phyloP scores from a whole-genome alignment of 2,113 vertebrate species.

The Astatoreochromis straeleni region DNA sequence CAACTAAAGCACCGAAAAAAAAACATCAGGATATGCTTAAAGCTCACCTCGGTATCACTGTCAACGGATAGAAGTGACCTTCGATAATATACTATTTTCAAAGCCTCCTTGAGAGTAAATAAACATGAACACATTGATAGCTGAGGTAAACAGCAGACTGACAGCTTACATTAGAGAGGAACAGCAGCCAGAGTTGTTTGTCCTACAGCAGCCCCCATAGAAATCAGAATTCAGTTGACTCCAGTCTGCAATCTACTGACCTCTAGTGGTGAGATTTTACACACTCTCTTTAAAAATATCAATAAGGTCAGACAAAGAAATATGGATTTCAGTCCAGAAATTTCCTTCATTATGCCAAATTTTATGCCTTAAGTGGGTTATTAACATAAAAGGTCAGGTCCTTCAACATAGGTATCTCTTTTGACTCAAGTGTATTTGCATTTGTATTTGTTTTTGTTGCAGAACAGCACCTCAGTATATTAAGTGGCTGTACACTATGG shows the following conservation, averaged over 20 bases:
- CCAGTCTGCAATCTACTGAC: not conserved
- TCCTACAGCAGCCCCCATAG: not conserved
- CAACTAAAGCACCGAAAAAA: not conserved
- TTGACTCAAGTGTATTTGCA: not conserved
- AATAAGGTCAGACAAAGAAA: not conserved
- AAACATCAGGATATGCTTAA: rapidly evolving
- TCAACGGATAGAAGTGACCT: not conserved
- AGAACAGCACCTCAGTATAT: not conserved
- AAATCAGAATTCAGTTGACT: not conserved
- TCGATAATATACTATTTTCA: not conserved
- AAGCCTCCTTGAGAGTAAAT: not conserved
- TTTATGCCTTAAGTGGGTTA: not conserved
- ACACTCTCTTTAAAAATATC: not conserved
- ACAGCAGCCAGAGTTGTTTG: not conserved
- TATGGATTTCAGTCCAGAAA: not conserved
- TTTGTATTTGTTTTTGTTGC: not conserved
- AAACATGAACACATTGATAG: not conserved
- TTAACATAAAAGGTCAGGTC: not conserved
- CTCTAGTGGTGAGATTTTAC: not conserved
- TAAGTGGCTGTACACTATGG: not conserved
- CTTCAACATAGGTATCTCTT: not conserved
- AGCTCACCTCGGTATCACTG: not conserved
- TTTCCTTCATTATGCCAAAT: not conserved
- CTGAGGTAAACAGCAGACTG: not conserved
- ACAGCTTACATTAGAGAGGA: not conserved